Percentiles rank a stretch among this genome's conserved stretches.
Conservation (phyloP, 2,113 vertebrate genomes). For the Petaurus breviceps region DNA sequence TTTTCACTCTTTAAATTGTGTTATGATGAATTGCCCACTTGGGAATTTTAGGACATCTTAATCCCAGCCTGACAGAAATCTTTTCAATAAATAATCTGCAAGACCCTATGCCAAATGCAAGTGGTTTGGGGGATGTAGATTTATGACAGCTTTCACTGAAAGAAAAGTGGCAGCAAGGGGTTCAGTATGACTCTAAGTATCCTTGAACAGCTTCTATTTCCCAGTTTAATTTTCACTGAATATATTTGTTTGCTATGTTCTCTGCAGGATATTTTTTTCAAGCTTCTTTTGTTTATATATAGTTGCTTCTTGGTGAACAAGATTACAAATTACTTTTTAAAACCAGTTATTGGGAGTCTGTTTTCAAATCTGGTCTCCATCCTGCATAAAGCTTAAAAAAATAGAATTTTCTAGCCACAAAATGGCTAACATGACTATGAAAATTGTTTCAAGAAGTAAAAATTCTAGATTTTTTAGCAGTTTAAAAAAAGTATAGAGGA, state of each 20-base stretch:
- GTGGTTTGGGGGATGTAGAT: constrained; percentile 76
- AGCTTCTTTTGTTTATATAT: neutral
- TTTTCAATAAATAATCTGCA: constrained; percentile 82
- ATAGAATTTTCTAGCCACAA: neutral
- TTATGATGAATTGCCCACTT: constrained; percentile 84
- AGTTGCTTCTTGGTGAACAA: constrained; percentile 60
- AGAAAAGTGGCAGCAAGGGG: constrained; percentile 58
- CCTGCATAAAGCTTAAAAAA: neutral
- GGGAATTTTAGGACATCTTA: constrained; percentile 85
- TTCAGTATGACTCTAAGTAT: constrained; percentile 52
- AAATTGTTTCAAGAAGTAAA: neutral
- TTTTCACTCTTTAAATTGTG: constrained; percentile 80
- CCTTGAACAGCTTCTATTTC: constrained; percentile 54
- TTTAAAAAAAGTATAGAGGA: neutral
- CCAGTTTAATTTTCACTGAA: constrained; percentile 69
- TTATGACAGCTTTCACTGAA: constrained; percentile 80
- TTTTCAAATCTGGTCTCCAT: neutral
- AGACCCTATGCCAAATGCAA: constrained; percentile 80
- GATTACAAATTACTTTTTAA: constrained; percentile 50
- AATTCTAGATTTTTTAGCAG: neutral
- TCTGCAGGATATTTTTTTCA: constrained; percentile 42
- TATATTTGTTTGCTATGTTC: constrained; percentile 49
- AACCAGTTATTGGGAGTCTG: constrained; percentile 35
- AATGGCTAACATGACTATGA: neutral
- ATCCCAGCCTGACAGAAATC: constrained; percentile 83